Base-by-base conservation (phyloP, 2,888 invertebrate genomes). In the Agelastica alni region DNA sequence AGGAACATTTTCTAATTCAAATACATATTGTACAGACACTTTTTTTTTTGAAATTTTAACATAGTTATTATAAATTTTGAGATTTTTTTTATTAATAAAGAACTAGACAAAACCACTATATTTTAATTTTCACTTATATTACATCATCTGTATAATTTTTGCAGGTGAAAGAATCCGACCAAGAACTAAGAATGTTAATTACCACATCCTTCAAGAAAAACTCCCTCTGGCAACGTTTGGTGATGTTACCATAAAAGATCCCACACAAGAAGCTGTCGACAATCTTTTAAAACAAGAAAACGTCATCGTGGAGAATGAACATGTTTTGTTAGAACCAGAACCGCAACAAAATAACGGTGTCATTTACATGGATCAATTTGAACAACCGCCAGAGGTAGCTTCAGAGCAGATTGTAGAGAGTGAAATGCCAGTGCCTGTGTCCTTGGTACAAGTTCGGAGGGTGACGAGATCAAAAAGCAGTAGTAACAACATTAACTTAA, bases 121-220 rank as follows among this genome's bases (percentile, higher is more conserved):
- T n/a, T n/a, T n/a, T n/a, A n/a, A n/a, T n/a, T n/a, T n/a, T n/a
- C n/a, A n/a, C n/a, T n/a, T n/a, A n/a, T n/a, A n/a, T n/a, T n/a
- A n/a, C n/a, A n/a, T n/a, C n/a, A n/a, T n/a, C n/a, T n/a, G n/a
- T n/a, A n/a, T n/a, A n/a, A n/a, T n/a, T n/a, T n/a, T 28, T 18
- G 16, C 31, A 67, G 67, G 80, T 5, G 81, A 82, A 63, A 72
- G 81, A 48, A 79, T 81, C 26, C 70, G 83, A 6, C 83, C 86
- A 1, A 76, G 85, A 51, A 85, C 84, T 31, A 87, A 86, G 68
- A 86, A 86, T 70, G 86, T 86, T 1, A 82, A 80, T 65, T 83
- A 83, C 69, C 83, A 83, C 62, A 74, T 83, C 22, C 77, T 82
- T 47, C 80, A 80, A 52, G 77, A 79, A 43, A 81, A 81, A 65